These are phyloP conservation scores for Zonotrichia albicollis DNA, from an alignment of 2,797 vertebrate species.

Conservation along the genomic window DNA sequence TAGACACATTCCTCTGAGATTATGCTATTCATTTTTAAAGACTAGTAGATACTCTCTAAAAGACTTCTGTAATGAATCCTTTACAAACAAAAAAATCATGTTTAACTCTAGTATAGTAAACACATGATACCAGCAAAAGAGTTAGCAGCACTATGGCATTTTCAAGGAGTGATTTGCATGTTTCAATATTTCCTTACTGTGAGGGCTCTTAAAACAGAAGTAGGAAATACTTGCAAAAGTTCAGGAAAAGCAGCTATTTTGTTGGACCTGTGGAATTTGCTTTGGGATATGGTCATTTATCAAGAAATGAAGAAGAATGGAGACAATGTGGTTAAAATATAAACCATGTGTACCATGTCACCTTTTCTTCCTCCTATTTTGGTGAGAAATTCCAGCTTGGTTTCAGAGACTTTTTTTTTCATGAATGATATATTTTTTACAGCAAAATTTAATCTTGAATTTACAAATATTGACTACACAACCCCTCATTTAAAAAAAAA, in stretches of 20 bases:
- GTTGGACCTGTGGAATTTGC: not conserved
- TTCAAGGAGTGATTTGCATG: slow-evolving; percentile 2
- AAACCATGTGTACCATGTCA: not conserved
- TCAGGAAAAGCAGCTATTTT: not conserved
- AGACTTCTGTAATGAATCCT: slow-evolving; percentile 21
- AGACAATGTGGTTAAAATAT: not conserved
- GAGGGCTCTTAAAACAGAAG: not conserved
- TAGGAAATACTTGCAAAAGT: not conserved
- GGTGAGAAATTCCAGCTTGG: not conserved
- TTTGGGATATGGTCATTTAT: not conserved
- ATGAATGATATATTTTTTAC: not conserved
- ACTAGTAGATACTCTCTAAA: slow-evolving; percentile 37
- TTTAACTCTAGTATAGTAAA: slow-evolving; percentile 29
- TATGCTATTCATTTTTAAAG: slow-evolving; percentile 37
- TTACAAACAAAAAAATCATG: slow-evolving; percentile 41
- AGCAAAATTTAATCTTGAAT: not conserved
- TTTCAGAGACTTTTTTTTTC: not conserved
- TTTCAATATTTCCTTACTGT: not conserved
- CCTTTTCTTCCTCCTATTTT: not conserved
- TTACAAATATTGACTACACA: not conserved
- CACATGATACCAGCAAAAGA: not conserved
- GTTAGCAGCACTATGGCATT: slow-evolving; percentile 4
- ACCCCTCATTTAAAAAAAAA: not conserved
- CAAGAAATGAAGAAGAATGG: not conserved
- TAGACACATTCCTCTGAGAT: slow-evolving; percentile 52